Evolutionary conservation across 2,797 vertebrate species (phyloP), one percentile per base, ranked within the genome.

Genomic region (Acridotheres tristis): DNA sequence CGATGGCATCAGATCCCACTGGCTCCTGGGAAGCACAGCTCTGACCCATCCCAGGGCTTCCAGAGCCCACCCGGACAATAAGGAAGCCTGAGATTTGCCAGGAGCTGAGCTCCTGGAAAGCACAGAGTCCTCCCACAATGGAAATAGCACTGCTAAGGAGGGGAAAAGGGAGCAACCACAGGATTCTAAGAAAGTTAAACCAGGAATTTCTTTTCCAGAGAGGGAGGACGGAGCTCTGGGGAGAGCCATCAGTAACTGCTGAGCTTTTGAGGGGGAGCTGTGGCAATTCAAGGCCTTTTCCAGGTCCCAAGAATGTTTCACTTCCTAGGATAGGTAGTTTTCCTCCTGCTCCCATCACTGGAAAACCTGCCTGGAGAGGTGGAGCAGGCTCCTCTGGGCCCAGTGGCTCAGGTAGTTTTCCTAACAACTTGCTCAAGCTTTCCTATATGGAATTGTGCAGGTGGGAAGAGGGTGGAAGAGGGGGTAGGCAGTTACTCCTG

Each of bases 1-100:
- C 0, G 13, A 23, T 25, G 58, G 72, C 36, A 68, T 16, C 3
- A 6, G 54, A 66, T 9, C 10, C 47, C 69, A 3, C 38, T 20
- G 29, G 66, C 47, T 63, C 32, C 51, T 6, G 1, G 67, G 61
- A 19, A 86, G 29, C 69, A 15, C n/a, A 69, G 57, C 45, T 57
- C 90, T 10, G 43, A 30, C 45, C 54, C 57, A 47, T 3, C 45
- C 86, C 7, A 0, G 61, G 3, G 9, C 27, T 85, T 22, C 53
- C 17, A 1, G 32, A 32, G 9, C 7, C 51, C 9, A 3, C 9
- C 8, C 0, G 11, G 54, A 29, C 21, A 58, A 25, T 2, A 1
- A 1, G 42, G 51, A 87, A 19, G 30, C 4, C 27, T 2, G 19
- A 58, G 66, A 66, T 65, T 26, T 11, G 57, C 40, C 80, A 26